phyloP scores from a whole-genome alignment of 2,888 invertebrate genomes.

The Eilema griseolum region DNA sequence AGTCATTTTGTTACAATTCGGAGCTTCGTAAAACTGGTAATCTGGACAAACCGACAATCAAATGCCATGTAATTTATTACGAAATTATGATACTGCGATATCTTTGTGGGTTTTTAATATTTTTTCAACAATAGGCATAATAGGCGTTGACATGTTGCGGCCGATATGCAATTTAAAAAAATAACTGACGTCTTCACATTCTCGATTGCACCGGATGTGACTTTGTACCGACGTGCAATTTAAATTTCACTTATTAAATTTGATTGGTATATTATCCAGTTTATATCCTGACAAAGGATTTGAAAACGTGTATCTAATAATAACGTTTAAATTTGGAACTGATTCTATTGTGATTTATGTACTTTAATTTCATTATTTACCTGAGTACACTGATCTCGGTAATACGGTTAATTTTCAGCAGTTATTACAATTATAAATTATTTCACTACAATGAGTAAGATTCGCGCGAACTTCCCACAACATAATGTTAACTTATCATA shows the following conservation, averaged over 20 bases:
- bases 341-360: neutral
- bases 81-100: conserved; percentile 81
- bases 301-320: neutral
- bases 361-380: neutral
- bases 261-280: conserved; percentile 26
- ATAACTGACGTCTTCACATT: conserved; percentile 71
- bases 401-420: too few relatives aligned
- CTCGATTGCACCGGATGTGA: conserved; percentile 71
- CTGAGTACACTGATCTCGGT: too few relatives aligned
- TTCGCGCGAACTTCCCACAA: neutral
- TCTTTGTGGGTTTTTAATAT: conserved; percentile 69
- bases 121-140: conserved; percentile 70
- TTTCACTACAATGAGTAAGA: neutral
- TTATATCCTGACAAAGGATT: conserved; percentile 2
- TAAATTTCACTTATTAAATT: conserved; percentile 72
- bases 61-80: conserved; percentile 79
- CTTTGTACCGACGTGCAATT: conserved; percentile 67
- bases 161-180: conserved; percentile 74
- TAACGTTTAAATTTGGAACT: neutral
- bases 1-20: conserved; percentile 82
- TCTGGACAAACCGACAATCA: conserved; percentile 82
- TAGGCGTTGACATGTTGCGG: conserved; percentile 84
- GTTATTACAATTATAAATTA: too few relatives aligned
- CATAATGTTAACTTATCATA: neutral
- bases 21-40: conserved; percentile 77